A percentile compares a stretch with the other conserved stretches of the same genome.
phyloP scores from a whole-genome alignment of 2,888 invertebrate species.

The Tenthredo amoena region DNA sequence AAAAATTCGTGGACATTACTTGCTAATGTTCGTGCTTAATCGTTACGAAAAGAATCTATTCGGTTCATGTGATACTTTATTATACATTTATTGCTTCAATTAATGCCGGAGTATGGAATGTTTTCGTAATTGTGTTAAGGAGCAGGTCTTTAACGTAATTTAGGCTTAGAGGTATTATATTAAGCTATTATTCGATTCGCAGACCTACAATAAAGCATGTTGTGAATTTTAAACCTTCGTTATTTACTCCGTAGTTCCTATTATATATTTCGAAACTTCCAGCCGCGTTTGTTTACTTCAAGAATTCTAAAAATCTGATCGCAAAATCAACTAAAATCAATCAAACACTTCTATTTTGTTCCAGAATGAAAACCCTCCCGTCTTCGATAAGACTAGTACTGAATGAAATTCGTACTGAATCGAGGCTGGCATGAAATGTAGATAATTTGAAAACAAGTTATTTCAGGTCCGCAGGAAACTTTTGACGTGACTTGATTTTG shows the following conservation, averaged over 20 bases:
- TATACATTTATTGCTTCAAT: constrained; percentile 37
- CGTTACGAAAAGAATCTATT: constrained; percentile 37
- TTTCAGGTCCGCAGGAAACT: background rate
- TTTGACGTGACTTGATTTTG: background rate
- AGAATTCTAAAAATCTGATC: background rate
- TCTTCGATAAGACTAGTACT: background rate
- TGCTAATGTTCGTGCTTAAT: constrained; percentile 36
- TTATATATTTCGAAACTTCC: background rate
- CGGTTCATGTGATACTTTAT: constrained; percentile 36
- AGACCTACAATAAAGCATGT: constrained; percentile 71
- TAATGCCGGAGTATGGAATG: constrained; percentile 7
- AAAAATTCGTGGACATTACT: constrained; percentile 29
- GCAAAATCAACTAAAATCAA: background rate
- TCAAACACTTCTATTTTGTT: background rate
- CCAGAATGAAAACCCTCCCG: background rate
- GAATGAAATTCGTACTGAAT: background rate
- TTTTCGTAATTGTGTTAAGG: constrained; percentile 57
- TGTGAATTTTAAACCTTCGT: constrained; percentile 66
- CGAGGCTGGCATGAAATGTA: background rate
- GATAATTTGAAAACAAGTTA: background rate
- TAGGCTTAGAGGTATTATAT: constrained; percentile 68
- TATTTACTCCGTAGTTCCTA: background rate
- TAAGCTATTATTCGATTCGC: constrained; percentile 67
- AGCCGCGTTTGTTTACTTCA: background rate
- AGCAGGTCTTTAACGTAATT: constrained; percentile 63